Conservation (phyloP, 2,797 vertebrate genomes). For the Perdix hodgsoniae region DNA sequence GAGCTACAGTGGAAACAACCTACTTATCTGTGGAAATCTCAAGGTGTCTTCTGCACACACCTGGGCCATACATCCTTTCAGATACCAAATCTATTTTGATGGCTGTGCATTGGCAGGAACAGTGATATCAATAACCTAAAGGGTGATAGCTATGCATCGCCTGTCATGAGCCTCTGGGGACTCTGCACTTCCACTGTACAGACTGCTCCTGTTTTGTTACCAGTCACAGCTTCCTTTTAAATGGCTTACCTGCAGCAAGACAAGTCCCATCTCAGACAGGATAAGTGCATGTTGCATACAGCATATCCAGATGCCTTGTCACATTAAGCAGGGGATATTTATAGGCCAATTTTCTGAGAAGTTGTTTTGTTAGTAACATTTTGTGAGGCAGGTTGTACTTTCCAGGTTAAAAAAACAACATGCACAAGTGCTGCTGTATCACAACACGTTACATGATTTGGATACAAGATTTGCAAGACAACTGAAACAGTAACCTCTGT, state of each 20-base stretch:
- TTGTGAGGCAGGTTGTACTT: background rate
- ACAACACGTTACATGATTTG: background rate
- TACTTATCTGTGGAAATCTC: background rate
- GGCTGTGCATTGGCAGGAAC: background rate
- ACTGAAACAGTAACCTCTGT: background rate
- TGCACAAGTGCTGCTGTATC: background rate
- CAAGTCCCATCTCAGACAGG: background rate
- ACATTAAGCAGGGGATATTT: background rate
- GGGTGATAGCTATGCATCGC: background rate
- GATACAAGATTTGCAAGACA: background rate
- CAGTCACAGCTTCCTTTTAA: background rate
- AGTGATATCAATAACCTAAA: background rate
- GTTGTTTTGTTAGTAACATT: background rate
- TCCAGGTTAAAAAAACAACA: background rate
- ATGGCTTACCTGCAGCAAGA: background rate
- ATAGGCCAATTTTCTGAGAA: background rate
- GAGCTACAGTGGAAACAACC: background rate
- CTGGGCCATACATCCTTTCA: background rate
- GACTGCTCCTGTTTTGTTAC: background rate
- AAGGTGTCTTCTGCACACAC: background rate
- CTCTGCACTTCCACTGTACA: accelerated
- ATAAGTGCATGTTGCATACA: background rate
- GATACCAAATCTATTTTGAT: background rate
- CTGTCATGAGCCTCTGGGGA: background rate
- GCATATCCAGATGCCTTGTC: background rate